phyloP scores from a whole-genome alignment of 2,797 vertebrate genomes.

The Scolopax rusticola region DNA sequence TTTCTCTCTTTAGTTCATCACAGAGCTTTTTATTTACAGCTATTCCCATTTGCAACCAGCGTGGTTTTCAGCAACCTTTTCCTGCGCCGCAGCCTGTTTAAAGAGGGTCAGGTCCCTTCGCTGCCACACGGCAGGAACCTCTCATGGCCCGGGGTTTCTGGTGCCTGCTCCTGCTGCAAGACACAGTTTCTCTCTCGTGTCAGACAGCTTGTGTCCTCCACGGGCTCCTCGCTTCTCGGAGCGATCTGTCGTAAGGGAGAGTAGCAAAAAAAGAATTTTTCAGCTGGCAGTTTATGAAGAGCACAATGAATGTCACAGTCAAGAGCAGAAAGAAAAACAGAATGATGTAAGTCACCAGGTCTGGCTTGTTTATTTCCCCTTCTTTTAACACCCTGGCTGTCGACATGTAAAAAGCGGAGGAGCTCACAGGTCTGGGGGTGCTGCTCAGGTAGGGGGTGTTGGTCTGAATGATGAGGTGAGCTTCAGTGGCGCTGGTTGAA shows the following conservation, averaged over 20 bases:
- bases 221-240: constrained; percentile 92
- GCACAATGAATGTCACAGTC: constrained; percentile 92
- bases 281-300: constrained; percentile 98
- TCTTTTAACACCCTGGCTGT: constrained; percentile 89
- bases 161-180: neutral
- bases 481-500: constrained; percentile 88
- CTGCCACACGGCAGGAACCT: neutral
- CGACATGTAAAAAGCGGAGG: constrained; percentile 90
- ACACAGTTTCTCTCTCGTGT: neutral
- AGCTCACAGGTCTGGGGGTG: constrained; percentile 90
- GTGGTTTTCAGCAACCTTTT: neutral
- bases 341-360: constrained; percentile 93
- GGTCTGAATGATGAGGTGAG: constrained; percentile 88
- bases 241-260: constrained; percentile 96
- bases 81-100: neutral
- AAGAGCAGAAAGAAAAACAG: constrained; percentile 95
- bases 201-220: constrained; percentile 89
- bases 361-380: constrained; percentile 92
- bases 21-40: constrained; percentile 59
- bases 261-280: constrained; percentile 97
- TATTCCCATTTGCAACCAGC: neutral
- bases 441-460: constrained; percentile 87
- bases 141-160: neutral
- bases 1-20: neutral
- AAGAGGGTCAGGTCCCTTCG: neutral